Evolutionary conservation across 2,888 invertebrate genomes (phyloP).

Genomic region (Orthonevra nobilis): DNA sequence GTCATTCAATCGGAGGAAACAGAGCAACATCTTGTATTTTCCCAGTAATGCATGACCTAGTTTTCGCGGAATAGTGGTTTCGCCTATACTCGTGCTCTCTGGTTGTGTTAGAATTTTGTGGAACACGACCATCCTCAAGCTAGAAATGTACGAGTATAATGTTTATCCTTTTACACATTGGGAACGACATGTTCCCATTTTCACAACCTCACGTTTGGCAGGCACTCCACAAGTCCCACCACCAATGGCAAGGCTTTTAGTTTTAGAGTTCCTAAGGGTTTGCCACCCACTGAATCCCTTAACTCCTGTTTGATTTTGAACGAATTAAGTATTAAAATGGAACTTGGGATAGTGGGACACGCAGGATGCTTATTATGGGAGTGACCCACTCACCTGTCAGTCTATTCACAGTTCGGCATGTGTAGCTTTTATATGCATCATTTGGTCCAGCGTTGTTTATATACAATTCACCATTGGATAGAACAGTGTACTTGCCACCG

Average conservation of each 20-base stretch:
- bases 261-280: neutral
- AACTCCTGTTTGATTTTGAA: conserved; percentile 1
- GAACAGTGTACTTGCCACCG: conserved; percentile 88
- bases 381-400: conserved; percentile 83
- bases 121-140: conserved; percentile 14
- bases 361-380: no score
- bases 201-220: conserved; percentile 16
- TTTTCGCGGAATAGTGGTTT: conserved; percentile 40
- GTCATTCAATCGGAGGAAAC: conserved; percentile 6
- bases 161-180: conserved; percentile 35
- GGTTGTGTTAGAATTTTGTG: conserved; percentile 29
- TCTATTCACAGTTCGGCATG: conserved; percentile 90
- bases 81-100: conserved; percentile 16
- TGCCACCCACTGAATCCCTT: neutral
- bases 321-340: conserved; percentile 42
- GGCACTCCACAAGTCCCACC: neutral
- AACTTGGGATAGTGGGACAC: conserved; percentile 13
- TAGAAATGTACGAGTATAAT: conserved; percentile 8
- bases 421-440: conserved; percentile 90
- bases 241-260: conserved; percentile 8
- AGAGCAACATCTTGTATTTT: conserved; percentile 29
- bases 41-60: conserved; percentile 61
- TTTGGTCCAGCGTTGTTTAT: conserved; percentile 89
- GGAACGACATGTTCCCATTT: conserved; percentile 37
- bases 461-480: conserved; percentile 91